Conservation (phyloP, 2,888 invertebrate genomes). For the Parelbella ahira region DNA sequence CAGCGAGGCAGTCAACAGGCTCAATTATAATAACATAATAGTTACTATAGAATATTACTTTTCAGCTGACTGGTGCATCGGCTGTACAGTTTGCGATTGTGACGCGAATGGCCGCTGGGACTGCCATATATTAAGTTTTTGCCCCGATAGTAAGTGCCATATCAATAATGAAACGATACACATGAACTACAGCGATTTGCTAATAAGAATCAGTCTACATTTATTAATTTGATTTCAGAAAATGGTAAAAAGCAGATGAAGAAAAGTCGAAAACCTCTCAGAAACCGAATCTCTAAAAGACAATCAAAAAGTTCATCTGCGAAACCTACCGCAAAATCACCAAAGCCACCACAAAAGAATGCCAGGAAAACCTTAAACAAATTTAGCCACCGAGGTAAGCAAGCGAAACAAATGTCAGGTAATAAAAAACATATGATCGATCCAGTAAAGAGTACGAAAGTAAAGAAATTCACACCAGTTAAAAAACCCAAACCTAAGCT, state of each 20-base stretch:
- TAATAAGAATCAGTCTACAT: too few relatives aligned
- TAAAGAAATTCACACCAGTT: slow-evolving; percentile 15
- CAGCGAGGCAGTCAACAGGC: too few relatives aligned
- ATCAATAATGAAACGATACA: too few relatives aligned
- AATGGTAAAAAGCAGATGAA: slow-evolving; percentile 32
- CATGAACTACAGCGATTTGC: too few relatives aligned
- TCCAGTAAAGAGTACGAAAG: slow-evolving; percentile 17
- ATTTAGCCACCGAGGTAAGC: too few relatives aligned
- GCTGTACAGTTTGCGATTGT: too few relatives aligned
- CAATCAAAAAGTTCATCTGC: slow-evolving; percentile 26
- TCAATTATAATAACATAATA: too few relatives aligned
- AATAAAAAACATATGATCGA: slow-evolving; percentile 9
- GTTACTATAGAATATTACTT: too few relatives aligned
- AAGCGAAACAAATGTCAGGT: slow-evolving; percentile 4
- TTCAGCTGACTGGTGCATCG: too few relatives aligned
- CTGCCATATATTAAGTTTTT: slow-evolving; percentile 62
- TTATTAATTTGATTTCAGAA: slow-evolving; percentile 24
- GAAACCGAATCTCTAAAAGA: slow-evolving; percentile 26
- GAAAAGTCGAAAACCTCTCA: slow-evolving; percentile 23
- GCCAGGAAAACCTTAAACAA: slow-evolving; percentile 9
- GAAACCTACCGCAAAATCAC: slow-evolving; percentile 20
- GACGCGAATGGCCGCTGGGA: slow-evolving; percentile 58
- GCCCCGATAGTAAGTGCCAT: slow-evolving; percentile 50
- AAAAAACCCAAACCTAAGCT: slow-evolving; percentile 23
- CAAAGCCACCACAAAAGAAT: slow-evolving; percentile 3